phyloP scores from a whole-genome alignment of 2,113 vertebrate genomes.

The Ascaphus truei region DNA sequence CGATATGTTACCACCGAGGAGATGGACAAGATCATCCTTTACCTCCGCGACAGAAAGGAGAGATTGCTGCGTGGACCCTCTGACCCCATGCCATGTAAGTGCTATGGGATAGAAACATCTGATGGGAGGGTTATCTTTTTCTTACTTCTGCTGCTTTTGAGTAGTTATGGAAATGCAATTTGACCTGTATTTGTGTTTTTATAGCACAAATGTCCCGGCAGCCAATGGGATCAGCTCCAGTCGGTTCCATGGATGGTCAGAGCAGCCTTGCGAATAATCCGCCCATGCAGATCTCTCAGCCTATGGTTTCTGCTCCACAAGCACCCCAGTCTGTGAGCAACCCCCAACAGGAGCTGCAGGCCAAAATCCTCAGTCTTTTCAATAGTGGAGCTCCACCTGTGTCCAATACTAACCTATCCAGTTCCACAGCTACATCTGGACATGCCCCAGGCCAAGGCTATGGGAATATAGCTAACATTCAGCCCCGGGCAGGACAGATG shows the following conservation, averaged over 20 bases:
- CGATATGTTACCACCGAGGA: constrained; percentile 88
- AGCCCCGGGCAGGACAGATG: constrained; percentile 41
- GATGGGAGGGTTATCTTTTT: neutral
- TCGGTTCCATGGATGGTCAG: constrained; percentile 58
- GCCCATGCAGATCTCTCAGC: constrained; percentile 60
- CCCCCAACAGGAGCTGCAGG: constrained; percentile 91
- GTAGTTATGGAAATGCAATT: neutral
- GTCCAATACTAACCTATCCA: constrained; percentile 66
- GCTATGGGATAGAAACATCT: neutral
- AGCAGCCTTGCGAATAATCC: constrained; percentile 49
- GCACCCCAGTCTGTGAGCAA: constrained; percentile 51
- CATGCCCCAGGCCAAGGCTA: constrained; percentile 63
- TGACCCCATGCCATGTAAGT: constrained; percentile 76
- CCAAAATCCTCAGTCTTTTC: constrained; percentile 96
- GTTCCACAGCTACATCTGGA: constrained; percentile 35
- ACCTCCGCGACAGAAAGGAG: constrained; percentile 84
- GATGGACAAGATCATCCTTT: constrained; percentile 81
- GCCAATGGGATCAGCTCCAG: constrained; percentile 55
- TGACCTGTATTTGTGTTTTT: constrained; percentile 26
- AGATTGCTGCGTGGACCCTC: constrained; percentile 67
- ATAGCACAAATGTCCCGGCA: constrained; percentile 63
- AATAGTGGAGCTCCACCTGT: constrained; percentile 77
- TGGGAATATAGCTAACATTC: constrained; percentile 43
- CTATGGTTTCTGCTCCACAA: constrained; percentile 57
- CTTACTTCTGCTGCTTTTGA: neutral